phyloP scores from a whole-genome alignment of 2,797 vertebrate species.

The Sebastes vulpes region DNA sequence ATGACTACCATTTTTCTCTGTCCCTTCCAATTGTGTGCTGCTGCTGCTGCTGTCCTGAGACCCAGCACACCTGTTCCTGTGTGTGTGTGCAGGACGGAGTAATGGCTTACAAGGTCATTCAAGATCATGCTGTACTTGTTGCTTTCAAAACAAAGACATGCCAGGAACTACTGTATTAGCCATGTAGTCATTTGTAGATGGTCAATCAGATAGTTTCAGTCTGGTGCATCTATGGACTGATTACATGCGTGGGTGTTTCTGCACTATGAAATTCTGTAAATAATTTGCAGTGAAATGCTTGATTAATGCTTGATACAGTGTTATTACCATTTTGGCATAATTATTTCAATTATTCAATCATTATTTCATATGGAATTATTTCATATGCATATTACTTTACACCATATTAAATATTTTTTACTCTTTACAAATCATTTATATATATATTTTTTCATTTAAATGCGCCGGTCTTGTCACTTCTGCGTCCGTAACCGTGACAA shows the following conservation, averaged over 20 bases:
- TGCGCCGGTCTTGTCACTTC: too few species aligned
- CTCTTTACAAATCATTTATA: too few species aligned
- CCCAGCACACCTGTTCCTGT: slow-evolving; percentile 44
- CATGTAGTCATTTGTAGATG: not conserved
- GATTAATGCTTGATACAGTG: accelerated
- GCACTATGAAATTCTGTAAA: too few species aligned
- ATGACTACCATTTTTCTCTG: slow-evolving; percentile 52
- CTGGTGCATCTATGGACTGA: not conserved
- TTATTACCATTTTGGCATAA: too few species aligned
- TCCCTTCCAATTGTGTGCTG: slow-evolving; percentile 6
- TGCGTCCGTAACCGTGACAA: too few species aligned
- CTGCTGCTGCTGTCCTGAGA: slow-evolving; percentile 16
- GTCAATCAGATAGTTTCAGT: not conserved
- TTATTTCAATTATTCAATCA: too few species aligned
- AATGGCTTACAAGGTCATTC: slow-evolving; percentile 25
- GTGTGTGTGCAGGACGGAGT: not conserved
- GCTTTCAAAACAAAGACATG: not conserved
- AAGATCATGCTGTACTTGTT: not conserved
- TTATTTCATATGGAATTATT: too few species aligned
- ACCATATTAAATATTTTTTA: too few species aligned
- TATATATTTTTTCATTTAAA: too few species aligned
- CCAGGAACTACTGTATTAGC: not conserved
- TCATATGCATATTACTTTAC: too few species aligned
- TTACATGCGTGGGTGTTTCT: too few species aligned
- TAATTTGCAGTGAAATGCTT: too few species aligned